Base-by-base conservation (phyloP, 2,888 invertebrate genomes). In the Caenorhabditis sp. region DNA sequence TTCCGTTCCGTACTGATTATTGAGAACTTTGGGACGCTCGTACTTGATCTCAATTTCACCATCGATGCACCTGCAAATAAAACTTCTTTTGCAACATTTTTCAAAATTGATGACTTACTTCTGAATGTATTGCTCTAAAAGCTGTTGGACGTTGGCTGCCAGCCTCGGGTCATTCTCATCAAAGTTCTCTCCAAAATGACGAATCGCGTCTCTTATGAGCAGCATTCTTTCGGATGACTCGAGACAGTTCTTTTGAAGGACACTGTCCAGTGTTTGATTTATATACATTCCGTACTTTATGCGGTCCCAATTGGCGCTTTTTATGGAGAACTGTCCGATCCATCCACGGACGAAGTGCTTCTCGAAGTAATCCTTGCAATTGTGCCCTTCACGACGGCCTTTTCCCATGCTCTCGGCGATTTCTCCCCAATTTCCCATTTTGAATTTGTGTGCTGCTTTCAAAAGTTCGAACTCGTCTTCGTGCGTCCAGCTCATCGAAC, bases 361-460 rank as follows among this genome's bases (percentile, higher is more conserved):
- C 27, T 84, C 84, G 30, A 84, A 83, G 45, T 84, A 82, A 8
- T 80, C 78, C 27, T 79, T 62, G 7, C 74, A 71, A 8, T 80
- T 59, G 7, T 59, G 52, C 1, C 77, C 59, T 1, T 68, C 43
- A 13, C n/a, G 58, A n/a, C 68, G 22, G 5, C 41, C 50, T 2
- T 50, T 26, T 22, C 72, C 66, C 27, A 72, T 53, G 37, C 43
- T 72, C 22, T 66, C 61, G 0, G 62, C 72, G n/a, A 77, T 77
- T 30, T 61, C 77, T 43, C 72, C 72, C 84, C 84, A 84, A 45
- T 84, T 82, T 2, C 83, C 82, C 56, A 84, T 63, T 56, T 84
- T 84, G 63, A 76, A 79, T 17, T 59, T 56, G 24, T 80, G 83
- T 8, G 78, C 78, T 6, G 81, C 74, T 53, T 72, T 66, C 11